Evolutionary conservation across 2,797 vertebrate species (phyloP).

Genomic region (Meda fulgida): DNA sequence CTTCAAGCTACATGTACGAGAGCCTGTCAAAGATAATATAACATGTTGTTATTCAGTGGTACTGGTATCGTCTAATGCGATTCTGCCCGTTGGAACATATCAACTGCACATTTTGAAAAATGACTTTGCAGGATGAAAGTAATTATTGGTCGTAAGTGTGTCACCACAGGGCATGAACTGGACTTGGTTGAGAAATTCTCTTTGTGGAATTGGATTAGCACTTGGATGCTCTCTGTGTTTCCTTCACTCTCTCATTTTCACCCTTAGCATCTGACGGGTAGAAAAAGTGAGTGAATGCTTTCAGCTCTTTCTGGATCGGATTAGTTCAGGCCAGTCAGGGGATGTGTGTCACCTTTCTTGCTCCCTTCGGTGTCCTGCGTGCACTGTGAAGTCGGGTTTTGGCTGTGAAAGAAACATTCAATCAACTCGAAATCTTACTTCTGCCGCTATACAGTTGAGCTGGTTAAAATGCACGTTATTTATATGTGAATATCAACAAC

Average conservation of each 20-base stretch:
- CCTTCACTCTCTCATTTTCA: slow-evolving; percentile 15
- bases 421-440: background rate
- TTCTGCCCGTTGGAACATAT: slow-evolving; percentile 30
- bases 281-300: slow-evolving; percentile 47
- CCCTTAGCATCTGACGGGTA: background rate
- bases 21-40: slow-evolving; percentile 39
- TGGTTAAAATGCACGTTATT: background rate
- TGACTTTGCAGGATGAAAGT: slow-evolving; percentile 42
- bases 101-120: slow-evolving; percentile 43
- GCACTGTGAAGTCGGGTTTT: background rate
- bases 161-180: slow-evolving; percentile 38
- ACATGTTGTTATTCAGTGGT: slow-evolving; percentile 18
- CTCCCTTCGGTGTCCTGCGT: background rate
- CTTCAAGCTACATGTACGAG: slow-evolving; percentile 30
- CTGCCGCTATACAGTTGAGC: background rate
- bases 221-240: slow-evolving; percentile 6
- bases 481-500: background rate
- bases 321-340: slow-evolving; percentile 53
- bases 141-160: slow-evolving; percentile 38
- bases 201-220: slow-evolving; percentile 37
- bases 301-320: slow-evolving; percentile 29
- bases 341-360: slow-evolving; percentile 31
- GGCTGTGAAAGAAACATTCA: background rate
- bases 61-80: slow-evolving; percentile 22
- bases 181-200: slow-evolving; percentile 37